phyloP scores from a whole-genome alignment of 2,797 vertebrate species.

The Philypnodon macrostomus region DNA sequence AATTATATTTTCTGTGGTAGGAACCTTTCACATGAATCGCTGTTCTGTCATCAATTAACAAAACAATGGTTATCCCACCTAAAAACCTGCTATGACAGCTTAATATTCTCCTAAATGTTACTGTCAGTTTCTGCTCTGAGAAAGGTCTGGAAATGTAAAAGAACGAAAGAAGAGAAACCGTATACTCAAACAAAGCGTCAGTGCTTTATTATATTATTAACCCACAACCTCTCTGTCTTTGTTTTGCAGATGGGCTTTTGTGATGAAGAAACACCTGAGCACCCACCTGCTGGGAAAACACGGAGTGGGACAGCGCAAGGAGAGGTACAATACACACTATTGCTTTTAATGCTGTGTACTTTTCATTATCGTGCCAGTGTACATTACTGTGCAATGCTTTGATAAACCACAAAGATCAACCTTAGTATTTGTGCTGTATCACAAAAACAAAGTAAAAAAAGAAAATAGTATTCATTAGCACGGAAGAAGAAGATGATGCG shows the following conservation, averaged over 20 bases:
- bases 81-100: constrained; percentile 29
- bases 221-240: constrained; percentile 15
- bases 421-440: no score
- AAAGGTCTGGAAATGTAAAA: constrained; percentile 14
- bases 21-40: constrained; percentile 17
- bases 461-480: no score
- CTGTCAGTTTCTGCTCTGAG: constrained; percentile 7
- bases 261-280: constrained; percentile 98
- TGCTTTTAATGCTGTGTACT: neutral
- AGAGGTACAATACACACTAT: constrained; percentile 82
- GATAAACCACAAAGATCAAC: no score
- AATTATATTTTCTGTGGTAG: constrained; percentile 2
- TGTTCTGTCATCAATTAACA: constrained; percentile 29
- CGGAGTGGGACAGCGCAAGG: constrained; percentile 93
- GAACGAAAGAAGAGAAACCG: constrained; percentile 4
- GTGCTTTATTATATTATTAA: constrained; percentile 22
- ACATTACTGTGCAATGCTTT: no score
- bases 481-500: no score
- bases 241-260: constrained; percentile 89
- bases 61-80: constrained; percentile 26
- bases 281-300: constrained; percentile 95
- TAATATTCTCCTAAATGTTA: constrained; percentile 14
- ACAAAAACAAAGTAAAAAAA: no score
- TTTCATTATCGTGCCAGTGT: no score
- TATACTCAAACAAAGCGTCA: neutral